Evolutionary conservation across 2,797 vertebrate genomes (phyloP).

Genomic region (Tokudaia tokunoshimensis): DNA sequence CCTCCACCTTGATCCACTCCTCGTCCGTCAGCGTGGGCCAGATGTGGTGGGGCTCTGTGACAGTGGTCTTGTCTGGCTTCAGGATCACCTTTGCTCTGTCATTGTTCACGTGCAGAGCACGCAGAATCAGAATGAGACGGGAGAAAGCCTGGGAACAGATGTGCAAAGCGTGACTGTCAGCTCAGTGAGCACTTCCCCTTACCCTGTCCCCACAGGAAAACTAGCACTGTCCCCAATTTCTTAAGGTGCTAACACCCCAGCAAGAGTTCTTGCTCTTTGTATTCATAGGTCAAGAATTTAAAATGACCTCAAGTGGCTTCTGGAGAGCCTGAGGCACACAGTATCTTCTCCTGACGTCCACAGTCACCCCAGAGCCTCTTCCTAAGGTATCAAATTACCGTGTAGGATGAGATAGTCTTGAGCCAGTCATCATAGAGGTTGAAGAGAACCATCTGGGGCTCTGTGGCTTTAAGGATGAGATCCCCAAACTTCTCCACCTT

Average conservation of each 20-base stretch:
- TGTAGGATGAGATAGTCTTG: slow-evolving; percentile 99
- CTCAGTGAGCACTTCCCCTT: not conserved
- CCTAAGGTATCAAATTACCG: slow-evolving; percentile 87
- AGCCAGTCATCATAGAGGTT: slow-evolving; percentile 99
- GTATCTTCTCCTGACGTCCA: not conserved
- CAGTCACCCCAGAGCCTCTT: not conserved
- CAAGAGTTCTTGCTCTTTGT: not conserved
- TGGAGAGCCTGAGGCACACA: not conserved
- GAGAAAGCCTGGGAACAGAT: slow-evolving; percentile 94
- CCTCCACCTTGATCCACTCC: slow-evolving; percentile 99
- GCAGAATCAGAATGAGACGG: slow-evolving; percentile 97
- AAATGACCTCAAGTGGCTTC: not conserved
- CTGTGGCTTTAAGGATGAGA: slow-evolving; percentile 98
- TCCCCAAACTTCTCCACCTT: slow-evolving; percentile 99
- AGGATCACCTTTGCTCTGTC: slow-evolving; percentile 99
- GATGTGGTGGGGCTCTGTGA: slow-evolving; percentile 99
- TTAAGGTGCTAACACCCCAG: not conserved
- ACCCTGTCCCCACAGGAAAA: not conserved
- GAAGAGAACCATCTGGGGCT: slow-evolving; percentile 99
- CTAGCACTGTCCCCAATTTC: not conserved
- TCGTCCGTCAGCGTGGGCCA: slow-evolving; percentile 99
- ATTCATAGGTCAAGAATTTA: not conserved
- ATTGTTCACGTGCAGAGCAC: slow-evolving; percentile 98
- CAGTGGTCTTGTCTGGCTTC: slow-evolving; percentile 99
- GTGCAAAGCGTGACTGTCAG: not conserved